Evolutionary conservation across 2,888 invertebrate genomes (phyloP).

Genomic region (Agrochola lota): DNA sequence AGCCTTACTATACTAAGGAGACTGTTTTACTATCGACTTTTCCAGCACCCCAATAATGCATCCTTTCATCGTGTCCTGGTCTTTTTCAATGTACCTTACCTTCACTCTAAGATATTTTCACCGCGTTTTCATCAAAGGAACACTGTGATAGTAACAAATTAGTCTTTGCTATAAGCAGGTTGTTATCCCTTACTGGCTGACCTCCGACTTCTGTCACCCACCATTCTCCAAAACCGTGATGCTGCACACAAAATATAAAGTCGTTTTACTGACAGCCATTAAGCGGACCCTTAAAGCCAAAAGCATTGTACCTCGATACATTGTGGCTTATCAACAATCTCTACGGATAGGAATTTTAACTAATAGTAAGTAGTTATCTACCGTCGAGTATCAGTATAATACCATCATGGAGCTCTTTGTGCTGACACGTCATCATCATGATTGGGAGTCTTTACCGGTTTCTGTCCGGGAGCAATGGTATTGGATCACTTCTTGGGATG

Average conservation of each 20-base stretch:
- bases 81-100: neutral
- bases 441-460: constrained; percentile 59
- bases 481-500: constrained; percentile 26
- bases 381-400: constrained; percentile 63
- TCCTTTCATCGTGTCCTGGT: too few relatives aligned
- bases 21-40: neutral
- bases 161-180: neutral
- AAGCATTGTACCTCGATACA: constrained; percentile 68
- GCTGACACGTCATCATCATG: constrained; percentile 62
- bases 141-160: neutral
- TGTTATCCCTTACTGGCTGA: neutral
- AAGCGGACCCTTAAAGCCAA: constrained; percentile 56
- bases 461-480: constrained; percentile 35
- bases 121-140: neutral
- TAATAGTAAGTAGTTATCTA: constrained; percentile 68
- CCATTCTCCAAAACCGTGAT: constrained; percentile 40
- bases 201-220: neutral
- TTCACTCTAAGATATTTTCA: neutral
- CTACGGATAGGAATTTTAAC: constrained; percentile 70
- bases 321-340: constrained; percentile 65
- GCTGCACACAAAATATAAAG: constrained; percentile 58
- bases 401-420: constrained; percentile 61
- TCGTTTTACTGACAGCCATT: constrained; percentile 56
- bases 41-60: neutral
- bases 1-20: neutral